phyloP scores from a whole-genome alignment of 1,140 invertebrate genomes.

The Dermatophagoides farinae region DNA sequence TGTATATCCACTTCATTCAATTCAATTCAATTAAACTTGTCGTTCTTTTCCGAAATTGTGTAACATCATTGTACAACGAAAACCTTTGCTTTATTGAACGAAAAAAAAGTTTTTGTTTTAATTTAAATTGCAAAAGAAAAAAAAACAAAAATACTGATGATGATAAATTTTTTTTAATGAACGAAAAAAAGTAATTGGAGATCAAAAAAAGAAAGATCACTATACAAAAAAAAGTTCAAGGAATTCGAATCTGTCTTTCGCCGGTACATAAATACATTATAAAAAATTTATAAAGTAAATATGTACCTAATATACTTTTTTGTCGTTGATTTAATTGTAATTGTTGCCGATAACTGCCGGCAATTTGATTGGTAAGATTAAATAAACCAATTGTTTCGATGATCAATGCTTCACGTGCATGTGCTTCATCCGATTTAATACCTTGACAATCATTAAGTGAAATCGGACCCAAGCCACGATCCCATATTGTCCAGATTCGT shows the following conservation, averaged over 20 bases:
- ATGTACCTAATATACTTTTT: slow-evolving; percentile 49
- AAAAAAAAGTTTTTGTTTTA: not conserved
- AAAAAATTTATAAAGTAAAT: slow-evolving; percentile 61
- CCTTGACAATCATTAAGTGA: slow-evolving; percentile 80
- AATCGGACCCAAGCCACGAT: slow-evolving; percentile 53
- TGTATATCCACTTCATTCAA: no score
- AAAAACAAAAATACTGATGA: not conserved
- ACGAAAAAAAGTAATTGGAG: not conserved
- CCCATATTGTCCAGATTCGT: slow-evolving; percentile 70
- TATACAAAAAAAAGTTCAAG: not conserved
- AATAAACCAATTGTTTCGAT: slow-evolving; percentile 42
- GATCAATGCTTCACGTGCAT: slow-evolving; percentile 76
- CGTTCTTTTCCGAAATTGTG: no score
- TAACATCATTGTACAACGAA: no score
- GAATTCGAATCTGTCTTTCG: slow-evolving; percentile 41
- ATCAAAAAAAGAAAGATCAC: not conserved
- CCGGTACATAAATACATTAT: slow-evolving; percentile 66
- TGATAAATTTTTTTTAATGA: not conserved
- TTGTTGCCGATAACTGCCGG: slow-evolving; percentile 50
- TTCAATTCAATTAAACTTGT: no score
- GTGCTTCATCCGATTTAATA: slow-evolving; percentile 70
- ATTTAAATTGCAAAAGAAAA: not conserved
- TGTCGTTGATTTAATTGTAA: slow-evolving; percentile 54
- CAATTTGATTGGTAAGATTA: slow-evolving; percentile 51
- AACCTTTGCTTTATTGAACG: no score